Base-by-base conservation (phyloP, 2,888 invertebrate genomes). In the Abscondita cerata region DNA sequence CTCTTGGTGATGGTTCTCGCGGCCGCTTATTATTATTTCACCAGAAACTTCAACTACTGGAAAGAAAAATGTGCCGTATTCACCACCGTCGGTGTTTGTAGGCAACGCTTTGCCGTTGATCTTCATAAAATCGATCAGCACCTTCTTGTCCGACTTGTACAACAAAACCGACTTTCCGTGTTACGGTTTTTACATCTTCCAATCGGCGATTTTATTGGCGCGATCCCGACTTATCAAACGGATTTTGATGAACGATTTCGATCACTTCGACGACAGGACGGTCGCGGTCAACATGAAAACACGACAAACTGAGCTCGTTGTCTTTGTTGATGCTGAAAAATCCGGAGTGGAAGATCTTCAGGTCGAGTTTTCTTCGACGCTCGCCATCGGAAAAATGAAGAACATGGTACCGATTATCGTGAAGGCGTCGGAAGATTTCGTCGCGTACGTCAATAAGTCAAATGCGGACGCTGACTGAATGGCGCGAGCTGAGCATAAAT, bases 401-500 rank as follows among this genome's bases (percentile, higher is more conserved):
- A 11, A 16, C 5, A 44, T 44, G 44, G 1, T 44, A 11, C 16
- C 15, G 1, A 3, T 44, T 6, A n/a, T 44, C 3, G 18, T 19
- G 8, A 6, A 16, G 6, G 19, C 44, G 11, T 16, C 44, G 1
- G 44, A 44, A 11, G 19, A 18, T 9, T 44, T 44, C n/a, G 44
- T 18, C n/a, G 18, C 16, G 5, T 18, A 44, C 8, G 18, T 44
- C 2, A 2, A 18, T 11, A 19, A 18, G 6, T 4, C 19, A 11
- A 2, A 11, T 3, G 19, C 6, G 8, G 44, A 44, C 1, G 18
- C n/a, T 18, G 18, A 44, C 44, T 4, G 44, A 44, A 16, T 44
- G 44, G 6, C 44, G 44, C 5, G 44, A 44, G 18, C 19, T 44
- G 16, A 11, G 18, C 5, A 44, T 44, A 8, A 44, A 44, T 86